These are phyloP conservation scores for Physocephala rufipes DNA, from an alignment of 2,888 invertebrate genomes.

Conservation along the genomic window DNA sequence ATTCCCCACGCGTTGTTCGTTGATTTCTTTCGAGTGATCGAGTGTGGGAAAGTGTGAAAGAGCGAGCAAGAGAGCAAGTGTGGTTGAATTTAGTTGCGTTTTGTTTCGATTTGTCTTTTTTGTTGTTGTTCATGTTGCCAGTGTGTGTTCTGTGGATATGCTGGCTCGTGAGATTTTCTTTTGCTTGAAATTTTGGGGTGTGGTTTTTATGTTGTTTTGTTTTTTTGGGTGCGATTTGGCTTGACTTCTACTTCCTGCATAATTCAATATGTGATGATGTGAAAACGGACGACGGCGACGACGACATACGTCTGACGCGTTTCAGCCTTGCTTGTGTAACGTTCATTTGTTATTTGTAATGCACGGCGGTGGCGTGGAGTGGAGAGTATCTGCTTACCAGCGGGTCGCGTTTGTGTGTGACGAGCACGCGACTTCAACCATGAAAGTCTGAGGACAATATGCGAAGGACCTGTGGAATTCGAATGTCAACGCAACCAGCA, in stretches of 20 bases:
- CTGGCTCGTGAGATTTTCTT: conserved; percentile 39
- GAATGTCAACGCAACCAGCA: conserved; percentile 26
- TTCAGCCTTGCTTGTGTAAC: conserved; percentile 14
- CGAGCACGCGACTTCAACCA: conserved; percentile 27
- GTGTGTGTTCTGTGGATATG: conserved; percentile 34
- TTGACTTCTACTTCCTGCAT: conserved; percentile 44
- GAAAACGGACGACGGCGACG: no score
- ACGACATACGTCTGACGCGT: conserved; percentile 46
- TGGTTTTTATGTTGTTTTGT: conserved; percentile 39
- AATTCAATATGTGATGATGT: conserved; percentile 42
- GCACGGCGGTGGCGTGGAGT: no score
- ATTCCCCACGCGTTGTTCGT: no score
- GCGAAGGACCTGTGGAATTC: conserved; percentile 26
- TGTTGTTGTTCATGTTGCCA: conserved; percentile 16
- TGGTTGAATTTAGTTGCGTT: not conserved
- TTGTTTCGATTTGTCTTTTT: conserved; percentile 2
- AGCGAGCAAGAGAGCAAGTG: conserved; percentile 21
- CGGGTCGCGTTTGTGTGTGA: conserved; percentile 11
- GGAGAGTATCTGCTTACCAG: conserved; percentile 38
- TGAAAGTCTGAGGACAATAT: not conserved
- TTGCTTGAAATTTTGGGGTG: conserved; percentile 37
- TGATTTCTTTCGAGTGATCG: no score
- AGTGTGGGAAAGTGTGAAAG: conserved; percentile 1
- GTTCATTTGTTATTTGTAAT: conserved; percentile 27
- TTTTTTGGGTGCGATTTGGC: conserved; percentile 36